Evolutionary conservation across 2,888 invertebrate species (phyloP).

Genomic region (Onchidella celtica): DNA sequence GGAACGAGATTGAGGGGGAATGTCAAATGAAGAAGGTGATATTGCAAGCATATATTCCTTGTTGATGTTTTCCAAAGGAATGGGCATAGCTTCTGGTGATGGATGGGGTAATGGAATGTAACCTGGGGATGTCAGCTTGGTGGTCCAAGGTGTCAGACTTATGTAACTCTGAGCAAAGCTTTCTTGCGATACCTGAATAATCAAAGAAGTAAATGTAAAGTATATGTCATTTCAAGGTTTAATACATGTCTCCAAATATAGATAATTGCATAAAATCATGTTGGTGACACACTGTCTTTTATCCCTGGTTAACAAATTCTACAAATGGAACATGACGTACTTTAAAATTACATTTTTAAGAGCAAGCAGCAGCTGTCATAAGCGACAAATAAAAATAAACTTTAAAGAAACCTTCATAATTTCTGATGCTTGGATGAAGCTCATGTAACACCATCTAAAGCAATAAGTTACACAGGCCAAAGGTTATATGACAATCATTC

Average conservation of each 20-base stretch:
- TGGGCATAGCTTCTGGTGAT: conserved; percentile 31
- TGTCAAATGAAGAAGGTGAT: background rate
- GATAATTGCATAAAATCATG: no score
- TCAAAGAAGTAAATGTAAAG: background rate
- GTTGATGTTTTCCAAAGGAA: conserved; percentile 17
- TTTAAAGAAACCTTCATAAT: no score
- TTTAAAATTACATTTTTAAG: no score
- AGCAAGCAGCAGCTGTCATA: no score
- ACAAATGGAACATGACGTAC: no score
- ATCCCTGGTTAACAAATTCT: no score
- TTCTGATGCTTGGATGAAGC: no score
- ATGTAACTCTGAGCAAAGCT: conserved; percentile 36
- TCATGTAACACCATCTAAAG: no score
- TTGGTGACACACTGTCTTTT: no score
- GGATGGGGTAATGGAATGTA: background rate
- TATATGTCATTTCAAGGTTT: background rate
- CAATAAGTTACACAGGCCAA: no score
- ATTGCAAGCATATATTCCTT: background rate
- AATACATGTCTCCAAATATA: background rate
- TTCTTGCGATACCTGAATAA: conserved; percentile 1
- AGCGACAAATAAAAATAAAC: no score
- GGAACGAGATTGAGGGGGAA: background rate
- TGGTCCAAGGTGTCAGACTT: conserved; percentile 41
- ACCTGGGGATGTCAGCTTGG: conserved; percentile 19
- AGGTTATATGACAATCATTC: no score